Evolutionary conservation across 64 coral and sea anemone species (phyloP).

Genomic region (Montipora cactus): DNA sequence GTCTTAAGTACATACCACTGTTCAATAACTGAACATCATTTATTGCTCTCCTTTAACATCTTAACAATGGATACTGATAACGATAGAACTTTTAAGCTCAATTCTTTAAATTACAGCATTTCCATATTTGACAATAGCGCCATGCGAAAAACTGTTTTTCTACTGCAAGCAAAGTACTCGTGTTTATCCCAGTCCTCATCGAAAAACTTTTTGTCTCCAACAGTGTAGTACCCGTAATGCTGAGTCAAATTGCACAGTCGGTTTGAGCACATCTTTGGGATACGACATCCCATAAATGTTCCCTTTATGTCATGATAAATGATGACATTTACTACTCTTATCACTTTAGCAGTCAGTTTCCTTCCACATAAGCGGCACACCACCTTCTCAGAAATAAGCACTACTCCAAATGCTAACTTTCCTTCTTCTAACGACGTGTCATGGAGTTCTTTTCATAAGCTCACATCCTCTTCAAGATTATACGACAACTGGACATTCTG

Average conservation of each 20-base stretch:
- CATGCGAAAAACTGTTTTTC: background rate
- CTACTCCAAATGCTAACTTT: background rate
- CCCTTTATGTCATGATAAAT: background rate
- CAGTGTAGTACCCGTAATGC: slow-evolving; percentile 3
- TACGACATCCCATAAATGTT: background rate
- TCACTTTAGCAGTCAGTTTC: slow-evolving; percentile 4
- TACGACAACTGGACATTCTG: background rate
- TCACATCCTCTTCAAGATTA: background rate
- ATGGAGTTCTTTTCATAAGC: background rate
- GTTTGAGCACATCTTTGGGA: background rate
- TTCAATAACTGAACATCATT: background rate
- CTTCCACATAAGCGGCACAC: background rate
- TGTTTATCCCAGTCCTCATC: background rate
- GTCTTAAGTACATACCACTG: background rate
- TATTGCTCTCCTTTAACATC: no score
- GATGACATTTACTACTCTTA: background rate
- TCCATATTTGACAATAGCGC: background rate
- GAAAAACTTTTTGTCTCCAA: background rate
- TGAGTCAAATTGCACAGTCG: background rate
- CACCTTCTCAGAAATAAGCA: background rate
- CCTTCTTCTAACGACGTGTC: background rate
- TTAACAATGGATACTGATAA: no score
- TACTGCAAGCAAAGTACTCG: background rate
- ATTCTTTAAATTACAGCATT: background rate
- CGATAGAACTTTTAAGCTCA: no score